These are phyloP conservation scores for Agelastica alni DNA, from an alignment of 2,888 invertebrate genomes.

Conservation along the genomic window DNA sequence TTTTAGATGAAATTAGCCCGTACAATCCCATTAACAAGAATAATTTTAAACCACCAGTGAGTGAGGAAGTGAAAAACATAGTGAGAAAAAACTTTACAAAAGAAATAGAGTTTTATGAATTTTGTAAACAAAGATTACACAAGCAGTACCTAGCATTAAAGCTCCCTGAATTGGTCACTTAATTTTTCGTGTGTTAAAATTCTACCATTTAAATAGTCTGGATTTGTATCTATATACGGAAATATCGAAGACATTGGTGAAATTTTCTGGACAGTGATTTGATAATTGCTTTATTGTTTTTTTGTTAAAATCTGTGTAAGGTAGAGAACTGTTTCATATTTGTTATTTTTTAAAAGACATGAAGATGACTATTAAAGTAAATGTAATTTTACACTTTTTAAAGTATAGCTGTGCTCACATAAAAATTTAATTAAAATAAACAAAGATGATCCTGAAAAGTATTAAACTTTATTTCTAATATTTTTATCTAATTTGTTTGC, in stretches of 20 bases:
- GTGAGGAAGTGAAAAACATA: constrained; percentile 82
- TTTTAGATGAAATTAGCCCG: constrained; percentile 74
- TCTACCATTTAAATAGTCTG: too few relatives aligned
- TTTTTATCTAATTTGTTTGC: neutral
- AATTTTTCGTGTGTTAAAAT: neutral
- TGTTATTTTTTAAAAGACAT: too few relatives aligned
- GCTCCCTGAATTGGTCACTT: constrained; percentile 49
- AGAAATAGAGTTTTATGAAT: constrained; percentile 91
- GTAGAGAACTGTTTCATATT: too few relatives aligned
- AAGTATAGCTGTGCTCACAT: too few relatives aligned
- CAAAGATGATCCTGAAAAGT: neutral
- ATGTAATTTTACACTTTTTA: too few relatives aligned
- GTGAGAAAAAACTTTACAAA: constrained; percentile 84
- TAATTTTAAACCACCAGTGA: constrained; percentile 84
- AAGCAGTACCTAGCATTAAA: constrained; percentile 76
- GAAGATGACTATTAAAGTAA: too few relatives aligned
- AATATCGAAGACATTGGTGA: neutral
- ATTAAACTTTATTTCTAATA: neutral
- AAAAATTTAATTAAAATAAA: too few relatives aligned
- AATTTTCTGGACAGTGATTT: too few relatives aligned
- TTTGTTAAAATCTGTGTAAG: too few relatives aligned
- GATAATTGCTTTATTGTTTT: too few relatives aligned
- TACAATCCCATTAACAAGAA: constrained; percentile 83
- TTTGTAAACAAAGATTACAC: constrained; percentile 83
- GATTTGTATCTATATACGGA: neutral